Evolutionary conservation across 2,113 vertebrate species (phyloP).

Genomic region (Agapornis roseicollis): DNA sequence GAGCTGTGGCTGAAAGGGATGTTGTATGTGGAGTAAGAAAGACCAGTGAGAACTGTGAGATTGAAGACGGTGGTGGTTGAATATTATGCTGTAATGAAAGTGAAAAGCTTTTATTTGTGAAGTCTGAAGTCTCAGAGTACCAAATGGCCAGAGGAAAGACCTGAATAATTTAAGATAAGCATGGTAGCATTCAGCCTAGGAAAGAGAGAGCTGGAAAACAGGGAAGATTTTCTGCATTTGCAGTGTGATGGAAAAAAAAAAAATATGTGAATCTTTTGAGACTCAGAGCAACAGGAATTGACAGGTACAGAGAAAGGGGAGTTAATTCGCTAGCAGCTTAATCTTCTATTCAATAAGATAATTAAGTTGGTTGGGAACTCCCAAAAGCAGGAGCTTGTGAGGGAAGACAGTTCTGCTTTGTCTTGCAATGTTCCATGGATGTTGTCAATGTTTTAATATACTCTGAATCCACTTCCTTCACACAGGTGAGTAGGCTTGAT

Average conservation of each 20-base stretch:
- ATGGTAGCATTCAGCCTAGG: background rate
- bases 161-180: background rate
- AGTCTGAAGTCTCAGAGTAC: background rate
- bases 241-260: background rate
- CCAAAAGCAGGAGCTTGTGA: background rate
- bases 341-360: background rate
- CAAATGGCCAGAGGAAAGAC: background rate
- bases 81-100: background rate
- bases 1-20: background rate
- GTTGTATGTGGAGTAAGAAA: background rate
- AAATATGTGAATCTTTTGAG: background rate
- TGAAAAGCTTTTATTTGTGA: background rate
- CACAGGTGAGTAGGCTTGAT: background rate
- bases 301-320: background rate
- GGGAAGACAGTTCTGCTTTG: background rate
- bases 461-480: background rate
- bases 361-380: background rate
- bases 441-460: background rate
- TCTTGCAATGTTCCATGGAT: background rate
- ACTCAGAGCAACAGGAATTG: background rate
- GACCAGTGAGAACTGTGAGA: background rate
- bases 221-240: background rate
- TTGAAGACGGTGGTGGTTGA: background rate
- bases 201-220: background rate
- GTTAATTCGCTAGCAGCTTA: background rate